Evolutionary conservation across 2,888 invertebrate species (phyloP).

Genomic region (Cantharis rustica): DNA sequence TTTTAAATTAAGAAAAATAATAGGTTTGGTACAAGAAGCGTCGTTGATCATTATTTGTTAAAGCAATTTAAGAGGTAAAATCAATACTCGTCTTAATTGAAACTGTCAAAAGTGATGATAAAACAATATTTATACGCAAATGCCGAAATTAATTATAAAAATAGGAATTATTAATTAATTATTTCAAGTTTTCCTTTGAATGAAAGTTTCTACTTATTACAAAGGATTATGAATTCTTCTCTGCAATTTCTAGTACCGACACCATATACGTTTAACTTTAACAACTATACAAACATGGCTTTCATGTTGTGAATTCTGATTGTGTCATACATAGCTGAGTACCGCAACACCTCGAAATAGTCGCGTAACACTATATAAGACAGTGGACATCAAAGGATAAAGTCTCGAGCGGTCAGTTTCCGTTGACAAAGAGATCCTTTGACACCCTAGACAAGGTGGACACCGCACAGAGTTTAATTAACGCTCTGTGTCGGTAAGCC

Average conservation of each 20-base stretch:
- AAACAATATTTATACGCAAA: slow-evolving; percentile 30
- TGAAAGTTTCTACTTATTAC: neutral
- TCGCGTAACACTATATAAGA: slow-evolving; percentile 54
- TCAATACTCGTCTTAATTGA: slow-evolving; percentile 30
- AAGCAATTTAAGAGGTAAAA: slow-evolving; percentile 28
- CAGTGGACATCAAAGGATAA: slow-evolving; percentile 54
- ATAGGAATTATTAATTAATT: slow-evolving; percentile 23
- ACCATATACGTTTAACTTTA: slow-evolving; percentile 26
- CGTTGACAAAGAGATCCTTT: slow-evolving; percentile 54
- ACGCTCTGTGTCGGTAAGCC: slow-evolving; percentile 52
- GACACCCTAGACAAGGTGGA: slow-evolving; percentile 55
- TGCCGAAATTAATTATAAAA: slow-evolving; percentile 30
- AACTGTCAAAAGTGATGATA: slow-evolving; percentile 30
- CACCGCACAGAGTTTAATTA: slow-evolving; percentile 52
- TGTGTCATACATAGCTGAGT: slow-evolving; percentile 53
- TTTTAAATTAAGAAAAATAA: slow-evolving; percentile 27
- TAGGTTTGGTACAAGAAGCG: slow-evolving; percentile 12
- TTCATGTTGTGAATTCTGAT: slow-evolving; percentile 34
- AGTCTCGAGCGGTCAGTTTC: slow-evolving; percentile 53
- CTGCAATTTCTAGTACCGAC: slow-evolving; percentile 25
- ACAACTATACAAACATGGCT: slow-evolving; percentile 31
- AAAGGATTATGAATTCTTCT: neutral
- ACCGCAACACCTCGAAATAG: slow-evolving; percentile 56
- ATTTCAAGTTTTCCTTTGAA: slow-evolving; percentile 1
- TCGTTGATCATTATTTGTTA: slow-evolving; percentile 25